phyloP scores from a whole-genome alignment of 2,797 vertebrate genomes.

The Sus cebifrons region DNA sequence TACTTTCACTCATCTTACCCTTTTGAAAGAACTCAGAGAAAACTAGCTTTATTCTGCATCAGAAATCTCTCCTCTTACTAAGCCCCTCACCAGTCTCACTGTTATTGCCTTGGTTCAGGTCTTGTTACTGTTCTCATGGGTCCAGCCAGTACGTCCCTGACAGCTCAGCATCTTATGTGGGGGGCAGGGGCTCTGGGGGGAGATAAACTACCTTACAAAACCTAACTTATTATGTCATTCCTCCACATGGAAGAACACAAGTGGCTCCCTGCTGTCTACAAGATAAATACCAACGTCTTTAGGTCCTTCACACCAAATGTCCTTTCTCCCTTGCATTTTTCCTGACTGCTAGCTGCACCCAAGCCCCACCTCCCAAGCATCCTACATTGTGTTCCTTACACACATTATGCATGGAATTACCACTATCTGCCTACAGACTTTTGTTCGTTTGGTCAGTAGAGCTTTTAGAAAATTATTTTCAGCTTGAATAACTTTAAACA shows the following conservation, averaged over 20 bases:
- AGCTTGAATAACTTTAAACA: constrained; percentile 49
- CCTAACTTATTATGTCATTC: not conserved
- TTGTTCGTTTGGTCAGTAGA: constrained; percentile 50
- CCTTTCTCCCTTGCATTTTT: not conserved
- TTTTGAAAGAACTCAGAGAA: not conserved
- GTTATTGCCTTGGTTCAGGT: not conserved
- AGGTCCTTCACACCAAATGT: not conserved
- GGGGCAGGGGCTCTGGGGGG: fast-evolving
- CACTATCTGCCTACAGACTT: not conserved
- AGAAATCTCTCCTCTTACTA: not conserved
- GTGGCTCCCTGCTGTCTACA: not conserved
- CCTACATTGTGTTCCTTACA: not conserved
- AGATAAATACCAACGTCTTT: not conserved
- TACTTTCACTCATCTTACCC: not conserved
- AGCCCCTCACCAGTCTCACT: not conserved
- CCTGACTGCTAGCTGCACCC: not conserved
- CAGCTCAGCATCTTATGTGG: not conserved
- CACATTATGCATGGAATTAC: not conserved
- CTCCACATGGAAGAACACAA: not conserved
- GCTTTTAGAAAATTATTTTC: constrained; percentile 57
- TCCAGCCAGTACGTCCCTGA: not conserved
- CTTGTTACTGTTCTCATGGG: not conserved
- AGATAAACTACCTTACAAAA: not conserved
- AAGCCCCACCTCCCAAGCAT: not conserved
- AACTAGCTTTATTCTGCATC: not conserved